These are phyloP conservation scores for Tenthredo livida DNA, from an alignment of 2,888 invertebrate genomes.

Conservation along the genomic window DNA sequence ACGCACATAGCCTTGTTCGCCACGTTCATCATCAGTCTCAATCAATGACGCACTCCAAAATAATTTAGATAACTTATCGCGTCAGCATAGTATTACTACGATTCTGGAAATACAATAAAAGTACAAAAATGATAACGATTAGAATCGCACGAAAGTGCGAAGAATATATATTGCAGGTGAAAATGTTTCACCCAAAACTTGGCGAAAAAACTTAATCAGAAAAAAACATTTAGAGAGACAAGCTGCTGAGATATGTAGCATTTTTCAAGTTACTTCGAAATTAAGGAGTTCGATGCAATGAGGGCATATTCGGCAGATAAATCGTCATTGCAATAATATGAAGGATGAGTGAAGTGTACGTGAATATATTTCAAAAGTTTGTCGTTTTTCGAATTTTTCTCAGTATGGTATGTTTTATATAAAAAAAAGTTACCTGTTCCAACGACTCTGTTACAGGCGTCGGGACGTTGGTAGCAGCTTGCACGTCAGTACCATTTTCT, in stretches of 20 bases:
- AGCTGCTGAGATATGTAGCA: neutral
- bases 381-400: neutral
- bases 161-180: neutral
- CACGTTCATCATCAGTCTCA: neutral
- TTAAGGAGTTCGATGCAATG: too few relatives aligned
- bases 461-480: conserved; percentile 1
- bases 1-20: neutral
- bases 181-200: neutral
- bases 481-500: neutral
- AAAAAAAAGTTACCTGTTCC: conserved; percentile 25
- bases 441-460: conserved; percentile 13
- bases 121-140: neutral
- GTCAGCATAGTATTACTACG: neutral
- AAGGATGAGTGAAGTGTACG: neutral
- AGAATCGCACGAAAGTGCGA: neutral
- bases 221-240: too few relatives aligned
- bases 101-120: neutral
- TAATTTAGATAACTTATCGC: neutral
- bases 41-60: neutral
- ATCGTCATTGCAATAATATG: too few relatives aligned
- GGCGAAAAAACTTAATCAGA: too few relatives aligned
- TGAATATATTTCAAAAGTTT: neutral
- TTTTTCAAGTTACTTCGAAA: neutral
- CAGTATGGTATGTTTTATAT: neutral
- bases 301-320: too few relatives aligned